phyloP scores from a whole-genome alignment of 2,888 invertebrate genomes.

The Drosophila koepferae region DNA sequence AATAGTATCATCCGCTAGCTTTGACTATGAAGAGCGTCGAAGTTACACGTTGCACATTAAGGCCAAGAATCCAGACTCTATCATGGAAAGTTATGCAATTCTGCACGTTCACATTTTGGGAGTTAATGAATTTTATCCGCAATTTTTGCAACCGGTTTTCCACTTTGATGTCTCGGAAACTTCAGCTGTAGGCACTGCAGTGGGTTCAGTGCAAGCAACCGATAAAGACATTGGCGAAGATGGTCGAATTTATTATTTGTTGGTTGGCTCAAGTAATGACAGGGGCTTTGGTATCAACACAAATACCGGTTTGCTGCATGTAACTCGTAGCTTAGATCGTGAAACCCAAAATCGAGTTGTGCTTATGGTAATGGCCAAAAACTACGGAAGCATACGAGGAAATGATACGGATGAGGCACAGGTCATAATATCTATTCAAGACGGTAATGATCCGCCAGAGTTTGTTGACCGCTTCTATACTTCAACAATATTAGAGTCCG shows the following conservation, averaged over 20 bases:
- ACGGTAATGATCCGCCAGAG: slow-evolving; percentile 98
- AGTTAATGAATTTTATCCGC: slow-evolving; percentile 95
- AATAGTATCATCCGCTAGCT: slow-evolving; percentile 90
- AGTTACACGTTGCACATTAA: slow-evolving; percentile 91
- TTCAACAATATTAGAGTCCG: slow-evolving; percentile 93
- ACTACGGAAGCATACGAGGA: slow-evolving; percentile 96
- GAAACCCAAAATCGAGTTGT: slow-evolving; percentile 96
- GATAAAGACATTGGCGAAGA: slow-evolving; percentile 96
- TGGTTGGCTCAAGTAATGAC: slow-evolving; percentile 96
- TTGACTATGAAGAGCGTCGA: slow-evolving; percentile 95
- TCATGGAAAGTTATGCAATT: slow-evolving; percentile 91
- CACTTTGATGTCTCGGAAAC: slow-evolving; percentile 97
- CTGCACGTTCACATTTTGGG: slow-evolving; percentile 92
- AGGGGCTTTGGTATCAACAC: slow-evolving; percentile 94
- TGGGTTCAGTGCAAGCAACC: slow-evolving; percentile 94
- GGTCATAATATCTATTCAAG: slow-evolving; percentile 96
- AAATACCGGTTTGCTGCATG: slow-evolving; percentile 93
- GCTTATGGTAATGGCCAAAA: slow-evolving; percentile 96
- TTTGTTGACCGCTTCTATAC: slow-evolving; percentile 93
- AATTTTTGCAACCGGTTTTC: slow-evolving; percentile 95
- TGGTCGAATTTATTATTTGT: slow-evolving; percentile 95
- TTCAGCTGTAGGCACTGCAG: slow-evolving; percentile 92
- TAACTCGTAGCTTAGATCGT: slow-evolving; percentile 92
- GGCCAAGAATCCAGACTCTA: slow-evolving; percentile 94
- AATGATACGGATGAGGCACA: slow-evolving; percentile 98